Conservation (phyloP, 1,140 invertebrate genomes). For the Neuroterus valhalla region DNA sequence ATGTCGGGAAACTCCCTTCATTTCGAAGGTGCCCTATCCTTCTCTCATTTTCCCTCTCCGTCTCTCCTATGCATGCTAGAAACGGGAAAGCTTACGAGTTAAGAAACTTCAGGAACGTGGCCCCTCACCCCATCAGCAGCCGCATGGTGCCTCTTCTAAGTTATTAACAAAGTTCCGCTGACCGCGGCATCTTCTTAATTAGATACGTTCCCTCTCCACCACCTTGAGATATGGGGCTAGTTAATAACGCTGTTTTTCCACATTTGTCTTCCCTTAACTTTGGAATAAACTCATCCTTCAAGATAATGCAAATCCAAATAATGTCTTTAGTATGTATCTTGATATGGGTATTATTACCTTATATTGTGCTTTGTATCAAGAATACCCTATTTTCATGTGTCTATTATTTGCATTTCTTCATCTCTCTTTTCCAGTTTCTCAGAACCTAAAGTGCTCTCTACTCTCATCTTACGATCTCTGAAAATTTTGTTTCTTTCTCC, state of each 20-base stretch:
- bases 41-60: conserved; percentile 9
- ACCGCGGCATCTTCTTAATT: conserved; percentile 60
- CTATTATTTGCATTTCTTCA: too few relatives aligned
- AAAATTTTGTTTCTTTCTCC: too few relatives aligned
- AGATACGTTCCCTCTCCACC: conserved; percentile 33
- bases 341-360: too few relatives aligned
- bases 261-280: conserved; percentile 11
- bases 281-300: not conserved
- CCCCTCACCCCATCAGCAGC: conserved; percentile 51
- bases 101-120: conserved; percentile 57
- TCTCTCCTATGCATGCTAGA: conserved; percentile 46
- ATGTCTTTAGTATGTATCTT: too few relatives aligned
- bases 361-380: too few relatives aligned
- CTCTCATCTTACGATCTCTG: too few relatives aligned
- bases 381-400: too few relatives aligned
- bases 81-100: conserved; percentile 54
- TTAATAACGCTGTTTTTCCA: conserved; percentile 20
- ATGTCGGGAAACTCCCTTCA: conserved; percentile 61
- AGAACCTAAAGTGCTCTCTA: too few relatives aligned
- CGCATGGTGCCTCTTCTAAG: conserved; percentile 47
- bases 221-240: not conserved
- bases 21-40: conserved; percentile 46
- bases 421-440: too few relatives aligned
- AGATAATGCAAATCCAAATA: too few relatives aligned
- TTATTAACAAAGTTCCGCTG: conserved; percentile 59